Evolutionary conservation across 2,797 vertebrate species (phyloP).

Genomic region (Carapus acus): DNA sequence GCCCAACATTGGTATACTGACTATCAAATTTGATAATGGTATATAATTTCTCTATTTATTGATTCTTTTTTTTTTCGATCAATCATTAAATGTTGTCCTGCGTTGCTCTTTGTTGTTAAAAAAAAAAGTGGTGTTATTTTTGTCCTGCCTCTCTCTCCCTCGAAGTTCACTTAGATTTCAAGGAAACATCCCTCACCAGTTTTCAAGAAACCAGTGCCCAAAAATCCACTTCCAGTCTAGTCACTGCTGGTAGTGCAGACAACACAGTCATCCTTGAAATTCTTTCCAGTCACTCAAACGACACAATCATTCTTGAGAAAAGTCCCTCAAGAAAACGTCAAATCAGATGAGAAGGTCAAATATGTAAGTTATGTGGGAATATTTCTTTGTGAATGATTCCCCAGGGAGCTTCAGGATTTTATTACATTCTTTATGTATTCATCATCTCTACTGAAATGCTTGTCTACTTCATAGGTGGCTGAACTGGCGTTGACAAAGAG

Average conservation of each 20-base stretch:
- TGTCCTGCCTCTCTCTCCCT: background rate
- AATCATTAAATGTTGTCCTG: too few species aligned
- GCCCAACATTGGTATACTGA: constrained; percentile 8
- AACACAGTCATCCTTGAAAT: too few species aligned
- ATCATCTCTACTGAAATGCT: too few species aligned
- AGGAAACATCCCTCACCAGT: background rate
- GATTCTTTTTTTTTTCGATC: too few species aligned
- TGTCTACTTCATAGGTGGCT: constrained; percentile 12
- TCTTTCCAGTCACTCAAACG: background rate
- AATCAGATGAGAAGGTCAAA: background rate
- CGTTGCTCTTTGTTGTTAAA: too few species aligned
- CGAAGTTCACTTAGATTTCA: background rate
- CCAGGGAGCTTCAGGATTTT: background rate
- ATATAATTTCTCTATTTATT: background rate
- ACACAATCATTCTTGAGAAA: constrained; percentile 3
- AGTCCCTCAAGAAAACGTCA: constrained; percentile 3
- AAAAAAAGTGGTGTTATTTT: too few species aligned
- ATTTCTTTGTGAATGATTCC: background rate
- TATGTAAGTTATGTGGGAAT: background rate
- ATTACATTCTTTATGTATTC: too few species aligned
- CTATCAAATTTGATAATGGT: constrained; percentile 6
- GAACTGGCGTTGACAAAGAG: background rate
- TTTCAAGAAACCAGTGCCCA: background rate
- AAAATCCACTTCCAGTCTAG: background rate
- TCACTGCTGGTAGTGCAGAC: too few species aligned